A percentile compares a stretch with the other conserved stretches of the same genome.
Evolutionary conservation across 1,140 invertebrate species (phyloP).

Genomic region (Drosophila rhopaloa): DNA sequence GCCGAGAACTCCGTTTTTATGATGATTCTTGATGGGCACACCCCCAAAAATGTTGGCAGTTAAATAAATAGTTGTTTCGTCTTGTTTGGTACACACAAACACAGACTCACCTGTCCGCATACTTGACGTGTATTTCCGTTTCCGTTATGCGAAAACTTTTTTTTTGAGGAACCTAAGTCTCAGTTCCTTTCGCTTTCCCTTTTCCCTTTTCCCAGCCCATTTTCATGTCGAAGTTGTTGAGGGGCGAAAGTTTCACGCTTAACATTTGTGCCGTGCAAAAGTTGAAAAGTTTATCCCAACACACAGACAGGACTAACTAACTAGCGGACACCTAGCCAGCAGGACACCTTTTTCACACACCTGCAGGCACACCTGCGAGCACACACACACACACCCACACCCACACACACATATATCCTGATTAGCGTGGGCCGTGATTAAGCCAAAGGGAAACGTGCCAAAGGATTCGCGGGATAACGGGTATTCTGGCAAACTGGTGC

Average conservation of each 20-base stretch:
- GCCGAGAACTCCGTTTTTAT: constrained; percentile 24
- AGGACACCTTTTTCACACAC: constrained; percentile 26
- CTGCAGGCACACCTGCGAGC: constrained; percentile 25
- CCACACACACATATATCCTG: constrained; percentile 47
- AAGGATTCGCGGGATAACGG: constrained; percentile 44
- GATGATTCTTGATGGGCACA: constrained; percentile 43
- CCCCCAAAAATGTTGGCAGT: constrained; percentile 62
- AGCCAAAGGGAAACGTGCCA: constrained; percentile 53
- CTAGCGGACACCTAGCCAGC: constrained; percentile 41
- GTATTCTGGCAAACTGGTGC: constrained; percentile 43
- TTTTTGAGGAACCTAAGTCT: constrained; percentile 34
- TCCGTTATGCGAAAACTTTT: constrained; percentile 81
- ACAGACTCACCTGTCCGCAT: constrained; percentile 62
- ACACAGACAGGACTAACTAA: constrained; percentile 40
- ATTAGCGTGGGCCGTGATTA: constrained; percentile 74
- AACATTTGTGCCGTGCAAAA: constrained; percentile 73
- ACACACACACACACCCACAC: constrained; percentile 38
- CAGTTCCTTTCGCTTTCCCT: constrained; percentile 22
- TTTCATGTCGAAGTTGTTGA: constrained; percentile 57
- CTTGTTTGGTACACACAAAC: constrained; percentile 39
- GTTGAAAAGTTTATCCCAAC: constrained; percentile 70
- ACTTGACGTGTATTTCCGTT: constrained; percentile 79
- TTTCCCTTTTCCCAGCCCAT: constrained; percentile 4
- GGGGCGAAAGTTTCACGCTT: constrained; percentile 66
- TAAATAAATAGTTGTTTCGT: constrained; percentile 75